phyloP scores from a whole-genome alignment of 2,888 invertebrate species.

The Harpalus rufipes region DNA sequence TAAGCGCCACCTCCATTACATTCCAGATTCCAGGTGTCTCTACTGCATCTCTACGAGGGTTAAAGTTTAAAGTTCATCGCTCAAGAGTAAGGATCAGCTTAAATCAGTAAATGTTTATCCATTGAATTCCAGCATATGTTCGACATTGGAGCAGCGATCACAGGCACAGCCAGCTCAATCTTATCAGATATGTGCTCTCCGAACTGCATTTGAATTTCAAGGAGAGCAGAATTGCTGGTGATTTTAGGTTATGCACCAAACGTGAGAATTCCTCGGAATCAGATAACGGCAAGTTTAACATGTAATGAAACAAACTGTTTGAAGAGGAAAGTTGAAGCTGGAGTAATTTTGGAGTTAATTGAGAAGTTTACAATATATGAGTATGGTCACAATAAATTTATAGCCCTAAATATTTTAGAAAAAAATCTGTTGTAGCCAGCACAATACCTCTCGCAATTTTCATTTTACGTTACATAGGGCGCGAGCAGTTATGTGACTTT shows the following conservation, averaged over 20 bases:
- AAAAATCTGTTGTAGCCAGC: too few species aligned
- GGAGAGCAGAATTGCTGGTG: not conserved
- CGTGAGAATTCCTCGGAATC: slow-evolving; percentile 16
- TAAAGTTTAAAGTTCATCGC: slow-evolving; percentile 16
- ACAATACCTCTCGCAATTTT: too few species aligned
- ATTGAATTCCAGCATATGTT: slow-evolving; percentile 43
- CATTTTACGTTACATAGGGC: too few species aligned
- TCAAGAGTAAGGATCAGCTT: slow-evolving; percentile 21
- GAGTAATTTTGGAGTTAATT: not conserved
- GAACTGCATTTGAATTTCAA: slow-evolving; percentile 46
- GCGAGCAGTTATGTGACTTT: too few species aligned
- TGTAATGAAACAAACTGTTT: slow-evolving; percentile 5
- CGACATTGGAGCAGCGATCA: slow-evolving; percentile 28
- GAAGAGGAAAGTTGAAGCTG: not conserved
- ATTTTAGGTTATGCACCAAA: not conserved
- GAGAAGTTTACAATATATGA: too few species aligned
- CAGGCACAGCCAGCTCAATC: slow-evolving; percentile 14
- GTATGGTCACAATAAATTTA: too few species aligned
- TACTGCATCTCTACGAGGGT: not conserved
- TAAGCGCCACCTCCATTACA: not conserved
- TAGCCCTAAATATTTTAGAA: too few species aligned
- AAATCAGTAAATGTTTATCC: slow-evolving; percentile 49
- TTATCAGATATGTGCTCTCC: slow-evolving; percentile 49
- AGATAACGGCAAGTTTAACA: slow-evolving; percentile 7
- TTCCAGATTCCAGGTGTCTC: not conserved